Conservation (phyloP, 2,113 vertebrate species). For the Dolichallabes microphthalmus region DNA sequence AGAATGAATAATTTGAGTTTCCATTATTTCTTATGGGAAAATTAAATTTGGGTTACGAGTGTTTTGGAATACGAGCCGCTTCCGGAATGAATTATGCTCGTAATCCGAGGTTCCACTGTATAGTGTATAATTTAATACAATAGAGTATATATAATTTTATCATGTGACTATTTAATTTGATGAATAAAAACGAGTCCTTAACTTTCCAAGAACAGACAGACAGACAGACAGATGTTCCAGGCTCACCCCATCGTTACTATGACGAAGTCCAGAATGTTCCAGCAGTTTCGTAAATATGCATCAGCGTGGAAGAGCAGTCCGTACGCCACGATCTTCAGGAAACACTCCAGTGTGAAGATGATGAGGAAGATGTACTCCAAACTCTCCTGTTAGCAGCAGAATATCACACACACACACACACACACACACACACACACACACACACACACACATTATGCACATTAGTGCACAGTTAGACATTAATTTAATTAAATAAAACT, state of each 20-base stretch:
- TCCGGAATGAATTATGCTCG: too few species aligned
- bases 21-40: too few species aligned
- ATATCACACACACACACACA: conserved; percentile 33
- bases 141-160: background rate
- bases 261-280: conserved; percentile 90
- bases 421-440: conserved; percentile 36
- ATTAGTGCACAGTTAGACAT: background rate
- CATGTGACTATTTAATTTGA: background rate
- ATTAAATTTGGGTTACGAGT: too few species aligned
- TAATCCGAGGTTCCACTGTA: too few species aligned
- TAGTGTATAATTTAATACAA: too few species aligned
- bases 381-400: conserved; percentile 77
- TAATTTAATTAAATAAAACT: too few species aligned
- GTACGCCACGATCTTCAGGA: conserved; percentile 89
- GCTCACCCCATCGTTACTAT: conserved; percentile 89
- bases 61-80: too few species aligned
- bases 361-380: conserved; percentile 90
- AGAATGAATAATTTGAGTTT: too few species aligned
- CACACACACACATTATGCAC: conserved; percentile 6
- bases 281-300: conserved; percentile 87
- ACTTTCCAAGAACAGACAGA: background rate
- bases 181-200: background rate
- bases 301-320: conserved; percentile 89
- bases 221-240: background rate
- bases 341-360: conserved; percentile 87